Conservation (phyloP, 2,888 invertebrate genomes). For the Corbicula japonica region DNA sequence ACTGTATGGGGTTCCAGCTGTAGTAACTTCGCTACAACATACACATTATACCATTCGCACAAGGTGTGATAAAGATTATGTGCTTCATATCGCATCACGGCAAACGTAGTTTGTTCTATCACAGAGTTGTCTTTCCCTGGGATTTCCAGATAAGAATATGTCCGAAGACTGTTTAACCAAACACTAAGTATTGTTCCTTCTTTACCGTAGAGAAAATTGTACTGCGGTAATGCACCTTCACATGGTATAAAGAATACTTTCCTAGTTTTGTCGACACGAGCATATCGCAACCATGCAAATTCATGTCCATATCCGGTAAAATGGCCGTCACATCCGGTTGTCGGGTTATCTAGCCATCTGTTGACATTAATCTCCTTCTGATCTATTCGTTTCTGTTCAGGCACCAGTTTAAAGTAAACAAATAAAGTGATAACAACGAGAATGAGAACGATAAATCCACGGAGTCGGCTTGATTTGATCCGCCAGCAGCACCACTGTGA, state of each 20-base stretch:
- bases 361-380: constrained; percentile 31
- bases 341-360: constrained; percentile 43
- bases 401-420: too few relatives aligned
- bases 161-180: constrained; percentile 39
- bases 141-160: constrained; percentile 5
- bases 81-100: constrained; percentile 57
- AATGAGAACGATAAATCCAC: too few relatives aligned
- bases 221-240: constrained; percentile 29
- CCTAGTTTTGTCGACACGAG: constrained; percentile 30
- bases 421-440: too few relatives aligned
- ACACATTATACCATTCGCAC: constrained; percentile 65
- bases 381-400: too few relatives aligned
- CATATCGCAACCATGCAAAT: constrained; percentile 46
- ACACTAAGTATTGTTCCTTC: constrained; percentile 55
- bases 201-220: constrained; percentile 42
- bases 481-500: too few relatives aligned
- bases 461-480: too few relatives aligned
- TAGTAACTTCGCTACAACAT: constrained; percentile 43
- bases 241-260: constrained; percentile 52
- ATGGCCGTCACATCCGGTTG: constrained; percentile 44
- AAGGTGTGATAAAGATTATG: constrained; percentile 66
- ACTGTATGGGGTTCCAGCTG: constrained; percentile 39
- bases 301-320: constrained; percentile 58
- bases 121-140: background rate
- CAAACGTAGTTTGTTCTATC: constrained; percentile 36